Evolutionary conservation across 2,888 invertebrate genomes (phyloP), one percentile per base, ranked within the genome.

Genomic region (Epicampocera succincta): DNA sequence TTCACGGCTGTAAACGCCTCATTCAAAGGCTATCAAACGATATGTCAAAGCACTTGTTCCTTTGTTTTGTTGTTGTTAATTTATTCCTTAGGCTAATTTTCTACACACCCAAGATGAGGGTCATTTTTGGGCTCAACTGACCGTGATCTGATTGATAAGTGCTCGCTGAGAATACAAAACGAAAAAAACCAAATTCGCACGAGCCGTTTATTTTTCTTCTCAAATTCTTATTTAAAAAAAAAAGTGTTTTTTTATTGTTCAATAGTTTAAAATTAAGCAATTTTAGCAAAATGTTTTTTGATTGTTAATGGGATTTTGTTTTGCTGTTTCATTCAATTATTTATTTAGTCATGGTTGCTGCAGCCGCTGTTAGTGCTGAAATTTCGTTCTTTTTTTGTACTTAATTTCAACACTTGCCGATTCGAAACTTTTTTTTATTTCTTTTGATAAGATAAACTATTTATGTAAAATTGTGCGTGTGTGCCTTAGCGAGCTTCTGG

Each of bases 71-170:
- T 68, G 33, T 19, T 65, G 46, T 21, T 63, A 19, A 46, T n/a
- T 46, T 29, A 4, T 56, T 25, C 42, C 50, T 58, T 69, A 71
- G 74, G 71, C 69, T 60, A 52, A 82, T 38, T 82, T 74, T 71
- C 66, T 66, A 69, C n/a, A n/a, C n/a, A n/a, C n/a, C n/a, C n/a
- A n/a, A n/a, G n/a, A n/a, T n/a, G n/a, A n/a, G n/a, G n/a, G n/a
- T n/a, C n/a, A n/a, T n/a, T n/a, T n/a, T n/a, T n/a, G n/a, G n/a
- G 54, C 69, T 65, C 42, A 78, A 72, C 44, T 82, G 82, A 50
- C 82, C 76, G 68, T 81, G 80, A 81, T 66, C 65, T 63, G 61
- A 66, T 54, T 54, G 19, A 40, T 38, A 60, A 42, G 42, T 21
- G 42, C 25, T 9, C 4, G 38, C 15, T 25, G 21, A 42, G 17